Evolutionary conservation across 2,113 vertebrate genomes (phyloP), one percentile per base, ranked within the genome.

Genomic region (Sisor rabdophorus): DNA sequence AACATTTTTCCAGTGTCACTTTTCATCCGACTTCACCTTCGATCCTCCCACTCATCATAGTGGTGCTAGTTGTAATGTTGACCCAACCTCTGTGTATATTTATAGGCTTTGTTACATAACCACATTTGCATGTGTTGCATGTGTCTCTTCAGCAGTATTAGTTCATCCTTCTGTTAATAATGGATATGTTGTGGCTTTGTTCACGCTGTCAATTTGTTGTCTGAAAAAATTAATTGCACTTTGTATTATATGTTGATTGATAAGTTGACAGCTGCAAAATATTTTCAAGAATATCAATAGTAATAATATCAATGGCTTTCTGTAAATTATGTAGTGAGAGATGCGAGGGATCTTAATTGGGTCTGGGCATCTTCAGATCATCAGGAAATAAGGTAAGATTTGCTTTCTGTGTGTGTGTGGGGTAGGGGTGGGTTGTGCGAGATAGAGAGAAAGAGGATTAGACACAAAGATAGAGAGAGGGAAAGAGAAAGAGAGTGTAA

Each of bases 81-180:
- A 68, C 22, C 65, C 65, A 68, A 68, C 44, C 65, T 36, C 32
- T 68, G 65, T 68, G 22, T 26, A 44, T 68, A 68, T 68, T 68
- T 68, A 68, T 68, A 68, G 65, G 15, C 40, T 10, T n/a, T 8
- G 65, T 68, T 68, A 24, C 47, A 68, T 68, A 68, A 68, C 65
- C 9, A 15, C 44, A 20, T 68, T 50, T 68, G 65, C 40, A 68
- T 50, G 22, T 68, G 44, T 68, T 68, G 65, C 65, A 68, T 68
- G 65, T 50, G 65, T 28, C 65, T 68, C 65, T 68, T 28, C 19
- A 19, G 47, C 47, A 28, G 9, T 11, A 44, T 10, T n/a, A 3
- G 15, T 22, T 44, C 28, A 47, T 68, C 48, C 44, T 28, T 15
- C 12, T 13, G n/a, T 63, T 60, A 28, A 32, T 61, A 20, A 47